Base-by-base conservation (phyloP, 2,113 vertebrate species). In the Nannospalax galili region DNA sequence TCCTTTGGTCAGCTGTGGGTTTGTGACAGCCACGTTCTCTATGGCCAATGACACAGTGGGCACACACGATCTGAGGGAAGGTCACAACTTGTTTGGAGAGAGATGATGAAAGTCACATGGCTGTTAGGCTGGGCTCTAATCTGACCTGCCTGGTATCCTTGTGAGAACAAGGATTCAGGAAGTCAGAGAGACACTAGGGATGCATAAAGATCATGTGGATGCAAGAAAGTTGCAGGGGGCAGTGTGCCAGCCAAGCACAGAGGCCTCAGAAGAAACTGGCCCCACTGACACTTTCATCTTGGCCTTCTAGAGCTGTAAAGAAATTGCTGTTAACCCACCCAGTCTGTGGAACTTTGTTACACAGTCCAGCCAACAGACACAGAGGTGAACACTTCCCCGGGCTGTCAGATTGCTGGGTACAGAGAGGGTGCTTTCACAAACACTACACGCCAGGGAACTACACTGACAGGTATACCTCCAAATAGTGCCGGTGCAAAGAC, bases 381-480 rank as follows among this genome's bases (percentile, higher is more conserved):
- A 2, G 4, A 19, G 28, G 19, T 1, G 5, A 3, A 20, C 1
- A 10, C 6, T 3, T 30, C 26, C 16, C 0, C 0, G 52, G 37
- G 60, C 0, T 52, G 30, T 3, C 60, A 14, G 58, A 37, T 12
- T 3, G 22, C 17, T 22, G 22, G n/a, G 32, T 37, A 32, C 15
- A 37, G 35, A n/a, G n/a, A 20, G 32, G 40, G 40, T 5, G 64
- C 32, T 0, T 10, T 37, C 40, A 32, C 22, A 45, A 1, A 14
- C 9, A 32, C 0, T 4, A 56, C n/a, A 20, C 2, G 19, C 1
- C 35, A 15, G 19, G 40, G 7, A n/a, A 42, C 48, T 26, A 48
- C 32, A 16, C 3, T 1, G 79, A 60, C 28, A 0, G 22, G 58
- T 37, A 1, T 0, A 10, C 15, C 37, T 56, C 48, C 14, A 0